Conservation (phyloP, 2,113 vertebrate genomes). For the Natator depressus region DNA sequence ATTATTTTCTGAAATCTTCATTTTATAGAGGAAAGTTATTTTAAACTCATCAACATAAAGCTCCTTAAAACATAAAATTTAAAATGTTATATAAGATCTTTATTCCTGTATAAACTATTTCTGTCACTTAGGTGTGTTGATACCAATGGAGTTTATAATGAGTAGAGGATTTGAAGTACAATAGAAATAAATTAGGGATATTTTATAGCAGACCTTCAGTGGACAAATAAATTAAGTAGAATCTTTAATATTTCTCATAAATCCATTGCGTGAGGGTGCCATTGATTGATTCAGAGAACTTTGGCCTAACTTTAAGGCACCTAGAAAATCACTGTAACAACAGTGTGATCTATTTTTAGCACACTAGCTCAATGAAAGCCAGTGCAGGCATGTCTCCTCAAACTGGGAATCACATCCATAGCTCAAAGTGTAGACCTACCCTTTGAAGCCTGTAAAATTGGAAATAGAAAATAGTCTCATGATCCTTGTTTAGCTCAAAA, state of each 20-base stretch:
- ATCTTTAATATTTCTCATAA: constrained; percentile 21
- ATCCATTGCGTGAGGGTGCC: not conserved
- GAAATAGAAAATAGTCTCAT: not conserved
- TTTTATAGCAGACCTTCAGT: constrained; percentile 24
- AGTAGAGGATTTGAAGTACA: not conserved
- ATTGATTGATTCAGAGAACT: constrained; percentile 3
- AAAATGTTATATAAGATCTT: constrained; percentile 23
- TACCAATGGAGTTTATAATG: constrained; percentile 18
- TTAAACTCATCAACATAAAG: constrained; percentile 15
- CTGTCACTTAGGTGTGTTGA: constrained; percentile 22
- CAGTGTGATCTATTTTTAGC: too few relatives aligned
- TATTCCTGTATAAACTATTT: not conserved
- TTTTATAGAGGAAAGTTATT: not conserved
- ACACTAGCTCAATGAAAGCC: not conserved
- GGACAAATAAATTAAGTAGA: constrained; percentile 31
- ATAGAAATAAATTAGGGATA: constrained; percentile 26
- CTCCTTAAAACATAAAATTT: constrained; percentile 17
- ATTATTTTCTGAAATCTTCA: not conserved
- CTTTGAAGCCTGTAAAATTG: not conserved
- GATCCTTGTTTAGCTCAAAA: not conserved
- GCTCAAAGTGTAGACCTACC: too few relatives aligned
- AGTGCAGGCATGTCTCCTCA: accelerated
- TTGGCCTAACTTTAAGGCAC: not conserved
- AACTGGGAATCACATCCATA: too few relatives aligned
- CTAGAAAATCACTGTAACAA: too few relatives aligned